Conservation (phyloP, 2,888 invertebrate species). For the Catocala sponsa region DNA sequence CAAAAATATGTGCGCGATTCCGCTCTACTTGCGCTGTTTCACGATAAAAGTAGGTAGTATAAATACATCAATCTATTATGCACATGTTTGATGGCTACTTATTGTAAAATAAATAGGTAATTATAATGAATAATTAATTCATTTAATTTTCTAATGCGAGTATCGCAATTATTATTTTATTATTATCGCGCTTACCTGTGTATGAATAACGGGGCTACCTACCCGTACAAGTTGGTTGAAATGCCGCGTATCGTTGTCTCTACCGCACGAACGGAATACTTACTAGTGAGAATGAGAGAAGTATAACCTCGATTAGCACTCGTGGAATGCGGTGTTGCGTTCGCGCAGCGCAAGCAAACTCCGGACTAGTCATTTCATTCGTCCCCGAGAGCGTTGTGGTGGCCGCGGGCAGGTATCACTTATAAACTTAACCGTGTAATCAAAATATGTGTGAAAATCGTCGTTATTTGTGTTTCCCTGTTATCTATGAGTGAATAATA, state of each 20-base stretch:
- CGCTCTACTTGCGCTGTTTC: constrained; percentile 54
- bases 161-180: constrained; percentile 56
- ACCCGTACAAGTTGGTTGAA: constrained; percentile 65
- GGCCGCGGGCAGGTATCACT: constrained; percentile 60
- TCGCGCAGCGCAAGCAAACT: constrained; percentile 74
- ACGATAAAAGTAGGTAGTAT: constrained; percentile 32
- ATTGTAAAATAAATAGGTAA: constrained; percentile 14
- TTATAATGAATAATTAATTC: constrained; percentile 17
- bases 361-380: constrained; percentile 78
- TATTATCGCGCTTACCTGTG: constrained; percentile 72
- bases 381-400: constrained; percentile 69
- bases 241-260: constrained; percentile 53
- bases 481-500: constrained; percentile 75
- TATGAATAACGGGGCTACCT: constrained; percentile 83
- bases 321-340: constrained; percentile 84
- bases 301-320: constrained; percentile 69
- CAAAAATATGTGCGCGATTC: constrained; percentile 48
- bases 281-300: constrained; percentile 65
- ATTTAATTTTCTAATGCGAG: constrained; percentile 25
- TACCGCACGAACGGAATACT: constrained; percentile 39
- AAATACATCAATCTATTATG: not conserved
- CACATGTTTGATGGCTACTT: not conserved
- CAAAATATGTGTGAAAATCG: constrained; percentile 83
- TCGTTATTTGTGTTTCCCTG: constrained; percentile 73
- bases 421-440: constrained; percentile 64